Base-by-base conservation (phyloP, 2,888 invertebrate genomes). In the Flexamia atlantica region DNA sequence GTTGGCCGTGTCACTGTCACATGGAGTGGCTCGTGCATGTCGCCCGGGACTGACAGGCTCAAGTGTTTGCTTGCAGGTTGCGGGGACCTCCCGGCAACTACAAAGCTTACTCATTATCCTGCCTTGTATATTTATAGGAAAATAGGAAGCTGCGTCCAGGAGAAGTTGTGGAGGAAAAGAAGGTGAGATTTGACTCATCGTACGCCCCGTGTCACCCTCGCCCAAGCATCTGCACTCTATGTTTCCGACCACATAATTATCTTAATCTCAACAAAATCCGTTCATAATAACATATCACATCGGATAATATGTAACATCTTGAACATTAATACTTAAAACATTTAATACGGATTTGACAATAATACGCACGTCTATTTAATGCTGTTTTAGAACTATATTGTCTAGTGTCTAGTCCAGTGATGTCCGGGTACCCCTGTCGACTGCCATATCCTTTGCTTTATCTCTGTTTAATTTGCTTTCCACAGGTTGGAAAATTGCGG, bases 111-210 rank as follows among this genome's bases (percentile, higher is more conserved):
- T 79, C 79, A 79, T 79, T 79, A 70, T 79, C 79, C 57, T 79
- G 57, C 79, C 53, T 86, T 84, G 84, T 86, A 80, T 86, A 86
- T 87, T 89, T 92, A 90, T 93, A 94, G 96, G 95, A 95, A 92
- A 94, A 95, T 95, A 96, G 94, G 92, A 96, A 97, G 94, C 96
- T 97, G 92, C 96, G 97, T 89, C 97, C 97, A 89, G 97, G 97
- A 91, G 97, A 97, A 94, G 95, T 97, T 91, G 91, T 96, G 93
- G 96, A 96, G 92, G 97, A 97, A 91, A 96, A 95, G 94, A 96
- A 97, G 97, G 97, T 97, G 96, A 96, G 90, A 74, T 83, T 72
- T 83, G 74, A 64, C 64, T 30, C 2, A 28, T 64, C 28, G 64
- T 30, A 14, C 28, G 64, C 30, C 64, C 64, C 4, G 28, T 64